phyloP scores from a whole-genome alignment of 64 coral and sea anemone species.

The Stichodactyla mertensii region DNA sequence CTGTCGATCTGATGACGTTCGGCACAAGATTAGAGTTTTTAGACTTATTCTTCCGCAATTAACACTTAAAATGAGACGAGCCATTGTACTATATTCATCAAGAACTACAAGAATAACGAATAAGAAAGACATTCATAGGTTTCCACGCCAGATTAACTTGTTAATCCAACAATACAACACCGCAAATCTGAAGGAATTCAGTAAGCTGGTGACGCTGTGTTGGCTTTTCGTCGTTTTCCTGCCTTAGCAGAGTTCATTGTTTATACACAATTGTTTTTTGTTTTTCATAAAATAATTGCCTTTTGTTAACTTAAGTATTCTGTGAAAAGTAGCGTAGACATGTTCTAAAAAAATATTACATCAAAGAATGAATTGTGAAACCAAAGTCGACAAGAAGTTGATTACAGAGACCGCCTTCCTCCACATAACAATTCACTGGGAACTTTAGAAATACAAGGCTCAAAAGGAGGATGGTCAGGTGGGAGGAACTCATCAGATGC shows the following conservation, averaged over 20 bases:
- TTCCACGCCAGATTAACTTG: slow-evolving; percentile 6
- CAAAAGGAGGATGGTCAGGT: not conserved
- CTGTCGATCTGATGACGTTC: not conserved
- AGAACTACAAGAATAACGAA: not conserved
- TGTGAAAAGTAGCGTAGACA: not conserved
- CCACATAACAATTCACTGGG: not conserved
- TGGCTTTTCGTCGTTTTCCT: not conserved
- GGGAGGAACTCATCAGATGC: slow-evolving; percentile 7
- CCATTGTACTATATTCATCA: slow-evolving; percentile 3
- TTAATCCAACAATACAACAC: slow-evolving; percentile 7
- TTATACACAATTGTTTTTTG: not conserved
- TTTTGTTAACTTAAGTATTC: not conserved
- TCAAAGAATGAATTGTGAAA: not conserved
- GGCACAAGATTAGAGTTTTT: not conserved
- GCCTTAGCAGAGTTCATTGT: not conserved
- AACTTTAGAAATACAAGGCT: not conserved
- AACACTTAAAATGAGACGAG: not conserved
- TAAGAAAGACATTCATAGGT: not conserved
- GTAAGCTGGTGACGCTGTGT: not conserved
- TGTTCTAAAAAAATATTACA: not conserved
- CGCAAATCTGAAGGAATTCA: not conserved
- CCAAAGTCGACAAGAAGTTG: not conserved
- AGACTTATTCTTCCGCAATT: not conserved
- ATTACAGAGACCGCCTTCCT: not conserved
- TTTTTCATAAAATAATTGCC: not conserved